A percentile compares a stretch with the other conserved stretches of the same genome.
phyloP scores from a whole-genome alignment of 2,888 invertebrate genomes.

The Yponomeuta malinellus region DNA sequence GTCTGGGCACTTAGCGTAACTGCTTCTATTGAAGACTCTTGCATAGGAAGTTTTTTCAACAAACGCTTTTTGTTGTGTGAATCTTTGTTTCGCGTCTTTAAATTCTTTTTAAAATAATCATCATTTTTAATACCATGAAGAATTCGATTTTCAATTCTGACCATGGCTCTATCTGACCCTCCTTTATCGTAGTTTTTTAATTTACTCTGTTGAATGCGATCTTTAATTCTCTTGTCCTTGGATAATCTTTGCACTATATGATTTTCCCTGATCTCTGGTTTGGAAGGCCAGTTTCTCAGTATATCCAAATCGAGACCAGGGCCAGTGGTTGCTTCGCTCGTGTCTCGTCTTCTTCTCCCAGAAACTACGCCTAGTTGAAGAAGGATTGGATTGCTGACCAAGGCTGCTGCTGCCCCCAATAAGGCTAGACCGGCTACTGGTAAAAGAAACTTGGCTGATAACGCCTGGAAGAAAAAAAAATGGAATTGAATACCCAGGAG shows the following conservation, averaged over 20 bases:
- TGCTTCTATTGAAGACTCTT: not conserved
- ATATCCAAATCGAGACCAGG: not conserved
- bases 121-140: not conserved
- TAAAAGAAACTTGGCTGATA: conserved; percentile 75
- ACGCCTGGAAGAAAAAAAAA: conserved; percentile 4
- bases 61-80: conserved; percentile 11
- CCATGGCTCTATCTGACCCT: not conserved
- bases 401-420: conserved; percentile 86
- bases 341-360: conserved; percentile 71
- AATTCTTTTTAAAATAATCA: not conserved
- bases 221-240: not conserved
- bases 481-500: not conserved
- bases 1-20: conserved; percentile 4
- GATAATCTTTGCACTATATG: not conserved
- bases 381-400: conserved; percentile 85
- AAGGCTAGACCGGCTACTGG: conserved; percentile 88
- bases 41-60: conserved; percentile 11
- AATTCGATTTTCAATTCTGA: not conserved
- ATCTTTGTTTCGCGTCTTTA: not conserved
- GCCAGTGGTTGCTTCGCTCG: conserved; percentile 6
- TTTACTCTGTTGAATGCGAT: not conserved
- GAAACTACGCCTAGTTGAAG: conserved; percentile 85
- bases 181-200: not conserved
- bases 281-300: not conserved
- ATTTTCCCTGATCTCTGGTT: not conserved